phyloP scores from a whole-genome alignment of 1,140 invertebrate genomes.

The Tetramorium parvispinum region DNA sequence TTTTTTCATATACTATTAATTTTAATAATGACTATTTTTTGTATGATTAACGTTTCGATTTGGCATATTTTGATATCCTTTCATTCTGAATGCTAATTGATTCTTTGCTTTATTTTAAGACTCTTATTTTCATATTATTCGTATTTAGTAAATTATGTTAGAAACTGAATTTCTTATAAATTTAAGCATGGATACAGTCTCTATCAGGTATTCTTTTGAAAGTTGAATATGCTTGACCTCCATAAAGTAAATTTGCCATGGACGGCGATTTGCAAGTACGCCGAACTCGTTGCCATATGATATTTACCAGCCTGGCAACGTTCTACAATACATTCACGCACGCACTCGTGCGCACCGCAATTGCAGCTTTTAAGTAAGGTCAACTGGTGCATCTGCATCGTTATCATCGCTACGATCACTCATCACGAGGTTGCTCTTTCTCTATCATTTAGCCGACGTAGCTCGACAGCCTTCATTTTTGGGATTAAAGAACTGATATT shows the following conservation, averaged over 20 bases:
- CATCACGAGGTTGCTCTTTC: conserved; percentile 10
- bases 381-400: conserved; percentile 71
- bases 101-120: neutral
- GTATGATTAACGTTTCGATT: neutral
- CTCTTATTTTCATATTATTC: neutral
- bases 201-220: neutral
- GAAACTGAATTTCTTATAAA: neutral
- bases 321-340: conserved; percentile 10
- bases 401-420: neutral
- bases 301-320: conserved; percentile 32
- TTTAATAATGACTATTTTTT: neutral
- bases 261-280: conserved; percentile 65
- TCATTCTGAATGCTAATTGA: neutral
- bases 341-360: conserved; percentile 50
- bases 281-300: conserved; percentile 21
- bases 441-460: neutral
- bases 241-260: neutral
- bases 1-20: neutral
- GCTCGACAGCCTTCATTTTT: neutral
- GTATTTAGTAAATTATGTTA: neutral
- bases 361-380: conserved; percentile 77
- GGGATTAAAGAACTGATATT: neutral
- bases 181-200: neutral
- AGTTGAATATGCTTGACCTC: neutral
- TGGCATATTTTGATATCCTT: neutral